Evolutionary conservation across 2,113 vertebrate genomes (phyloP), one percentile per base, ranked within the genome.

Genomic region (Lamprotornis superbus): DNA sequence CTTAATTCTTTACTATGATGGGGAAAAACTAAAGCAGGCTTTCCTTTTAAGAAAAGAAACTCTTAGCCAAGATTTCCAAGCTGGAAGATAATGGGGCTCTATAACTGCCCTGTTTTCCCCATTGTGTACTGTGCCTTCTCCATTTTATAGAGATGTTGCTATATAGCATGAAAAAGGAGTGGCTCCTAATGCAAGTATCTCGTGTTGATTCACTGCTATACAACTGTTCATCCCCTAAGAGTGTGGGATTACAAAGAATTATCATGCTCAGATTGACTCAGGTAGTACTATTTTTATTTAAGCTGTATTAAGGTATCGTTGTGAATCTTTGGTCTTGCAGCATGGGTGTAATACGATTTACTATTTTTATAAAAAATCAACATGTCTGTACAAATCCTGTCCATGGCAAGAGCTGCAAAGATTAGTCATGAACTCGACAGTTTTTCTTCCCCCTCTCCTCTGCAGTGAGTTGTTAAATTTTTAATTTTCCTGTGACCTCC

Each of bases 271-370:
- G 94, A 95, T 97, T 68, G 63, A 88, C 95, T 97, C 87, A 84
- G 42, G 69, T 96, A 80, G 96, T 93, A 91, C 97, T 94, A 94
- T 93, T 80, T 80, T 70, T 84, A 87, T 95, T 97, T 98, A 98
- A 97, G 97, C 97, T 96, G 97, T 64, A 97, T 98, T 98, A 98
- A 95, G 96, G 97, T 98, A 96, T 98, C 94, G 23, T 97, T 98
- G 97, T 86, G 87, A 96, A 89, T 95, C 97, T 94, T 57, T 96
- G 97, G 92, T 89, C 89, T 95, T 93, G 93, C 59, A 92, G 82
- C 96, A 93, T 78, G 88, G 90, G 60, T 88, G 94, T 97, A 97
- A 97, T 96, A 93, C 93, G 97, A 97, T 98, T 98, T 98, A 81
- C 98, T 98, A 98, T 98, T 97, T 97, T 97, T 97, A 91, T 95